Conservation (phyloP, 2,113 vertebrate species). For the Crotophaga sulcirostris region DNA sequence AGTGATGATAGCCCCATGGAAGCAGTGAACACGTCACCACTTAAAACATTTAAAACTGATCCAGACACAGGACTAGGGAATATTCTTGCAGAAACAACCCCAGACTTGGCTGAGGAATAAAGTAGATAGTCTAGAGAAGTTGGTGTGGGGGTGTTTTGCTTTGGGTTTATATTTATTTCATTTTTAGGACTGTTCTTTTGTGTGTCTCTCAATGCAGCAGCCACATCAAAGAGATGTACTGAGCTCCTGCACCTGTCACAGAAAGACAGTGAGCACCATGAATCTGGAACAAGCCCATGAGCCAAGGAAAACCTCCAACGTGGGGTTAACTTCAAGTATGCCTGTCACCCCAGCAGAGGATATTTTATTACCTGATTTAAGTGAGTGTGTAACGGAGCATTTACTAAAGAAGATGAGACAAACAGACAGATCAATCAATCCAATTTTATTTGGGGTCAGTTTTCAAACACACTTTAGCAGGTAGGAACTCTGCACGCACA, state of each 20-base stretch:
- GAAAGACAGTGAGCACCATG: not conserved
- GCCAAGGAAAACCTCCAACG: not conserved
- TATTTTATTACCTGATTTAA: constrained; percentile 3
- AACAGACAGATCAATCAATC: not conserved
- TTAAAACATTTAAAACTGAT: constrained; percentile 19
- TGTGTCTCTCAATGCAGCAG: not conserved
- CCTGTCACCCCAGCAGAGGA: not conserved
- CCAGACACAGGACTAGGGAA: not conserved
- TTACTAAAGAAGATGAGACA: constrained; percentile 25
- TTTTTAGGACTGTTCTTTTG: not conserved
- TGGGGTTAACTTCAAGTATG: not conserved
- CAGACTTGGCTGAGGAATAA: not conserved
- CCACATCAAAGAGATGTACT: not conserved
- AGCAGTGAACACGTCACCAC: not conserved
- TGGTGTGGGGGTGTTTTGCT: not conserved
- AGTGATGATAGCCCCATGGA: not conserved
- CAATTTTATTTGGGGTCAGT: not conserved
- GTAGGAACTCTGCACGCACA: rapidly evolving
- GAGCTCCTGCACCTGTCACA: not conserved
- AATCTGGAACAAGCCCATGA: not conserved
- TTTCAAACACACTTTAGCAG: not conserved
- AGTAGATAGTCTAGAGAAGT: not conserved
- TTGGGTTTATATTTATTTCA: not conserved
- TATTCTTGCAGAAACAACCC: not conserved
- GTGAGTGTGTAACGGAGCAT: not conserved